Base-by-base conservation (phyloP, 2,113 vertebrate genomes). In the Salvelinus alpinus region DNA sequence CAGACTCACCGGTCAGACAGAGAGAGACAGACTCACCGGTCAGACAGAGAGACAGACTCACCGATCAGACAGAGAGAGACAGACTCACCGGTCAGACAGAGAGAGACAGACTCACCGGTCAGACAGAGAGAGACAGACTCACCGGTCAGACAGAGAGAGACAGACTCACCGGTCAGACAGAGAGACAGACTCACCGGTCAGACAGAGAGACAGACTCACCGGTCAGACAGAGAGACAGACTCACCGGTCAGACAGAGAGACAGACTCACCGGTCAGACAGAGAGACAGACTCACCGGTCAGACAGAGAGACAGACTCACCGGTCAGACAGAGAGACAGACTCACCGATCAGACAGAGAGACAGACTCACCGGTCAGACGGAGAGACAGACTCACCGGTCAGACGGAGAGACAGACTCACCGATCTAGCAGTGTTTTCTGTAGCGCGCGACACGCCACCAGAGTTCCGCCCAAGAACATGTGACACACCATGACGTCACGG, bases 391-490 rank as follows among this genome's bases (percentile, higher is more conserved):
- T 8, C 34, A 8, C 34, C 34, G 5, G 1, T 8, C 34, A 7
- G 34, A 38, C 34, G 4, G 29, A 31, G 29, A 31, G 29, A 31
- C 29, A 31, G 29, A 31, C 95, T 90, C 78, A 99, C 97, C 96
- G 95, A 75, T 95, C 94, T 72, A 95, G 91, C 62, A 99, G 90
- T 4, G 90, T 82, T 77, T 97, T 96, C 92, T 98, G 95, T 73
- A 99, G 95, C 7, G 86, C 96, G 86, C 88, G 95, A 91, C 98
- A 98, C 48, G 95, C 90, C 34, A 94, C 93, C 0, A 98, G 91
- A 18, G 96, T 96, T 69, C 97, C 96, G 2, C 96, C 95, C 60
- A 95, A 95, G 83, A 99, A 99, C 94, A 99, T 94, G 92, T 99
- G 98, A 85, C 96, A 98, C 94, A 97, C 93, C 81, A 96, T 72